Conservation (phyloP, 2,888 invertebrate genomes). For the Pammene aurita region DNA sequence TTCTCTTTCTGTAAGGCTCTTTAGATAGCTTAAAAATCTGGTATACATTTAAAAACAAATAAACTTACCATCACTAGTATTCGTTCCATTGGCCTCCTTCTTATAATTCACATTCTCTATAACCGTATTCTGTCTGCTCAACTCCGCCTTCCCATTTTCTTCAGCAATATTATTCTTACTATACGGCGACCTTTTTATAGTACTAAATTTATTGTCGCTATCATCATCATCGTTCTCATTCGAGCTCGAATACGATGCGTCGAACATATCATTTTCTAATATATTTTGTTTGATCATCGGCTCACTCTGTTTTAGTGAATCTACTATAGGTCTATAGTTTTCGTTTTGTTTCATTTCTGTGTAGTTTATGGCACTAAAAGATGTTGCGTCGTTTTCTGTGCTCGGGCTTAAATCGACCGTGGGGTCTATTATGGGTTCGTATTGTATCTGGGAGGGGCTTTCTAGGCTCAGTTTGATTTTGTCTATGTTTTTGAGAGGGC, state of each 20-base stretch:
- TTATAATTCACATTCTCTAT: constrained; percentile 79
- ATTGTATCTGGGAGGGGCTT: constrained; percentile 78
- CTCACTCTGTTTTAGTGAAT: constrained; percentile 66
- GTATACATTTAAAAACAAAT: no score
- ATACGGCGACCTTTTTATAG: constrained; percentile 87
- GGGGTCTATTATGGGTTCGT: constrained; percentile 77
- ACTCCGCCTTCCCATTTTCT: constrained; percentile 60
- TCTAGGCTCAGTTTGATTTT: constrained; percentile 79
- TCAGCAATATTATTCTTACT: constrained; percentile 76
- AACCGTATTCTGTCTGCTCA: constrained; percentile 78
- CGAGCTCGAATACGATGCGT: constrained; percentile 77
- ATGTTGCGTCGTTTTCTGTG: constrained; percentile 66
- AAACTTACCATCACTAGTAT: constrained; percentile 67
- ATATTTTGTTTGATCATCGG: constrained; percentile 81
- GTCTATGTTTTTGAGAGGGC: constrained; percentile 77
- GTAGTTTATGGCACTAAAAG: constrained; percentile 72
- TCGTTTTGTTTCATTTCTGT: constrained; percentile 58
- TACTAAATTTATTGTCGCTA: constrained; percentile 87
- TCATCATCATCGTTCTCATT: constrained; percentile 85
- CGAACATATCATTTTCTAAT: constrained; percentile 80
- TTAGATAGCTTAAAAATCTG: no score
- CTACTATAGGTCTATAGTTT: constrained; percentile 61
- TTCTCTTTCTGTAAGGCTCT: no score
- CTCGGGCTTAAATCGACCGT: constrained; percentile 72
- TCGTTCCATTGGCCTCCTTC: constrained; percentile 74